Percentiles rank a stretch among this genome's conserved stretches.
Conservation (phyloP, 2,888 invertebrate genomes). For the Leptinotarsa tumamoca region DNA sequence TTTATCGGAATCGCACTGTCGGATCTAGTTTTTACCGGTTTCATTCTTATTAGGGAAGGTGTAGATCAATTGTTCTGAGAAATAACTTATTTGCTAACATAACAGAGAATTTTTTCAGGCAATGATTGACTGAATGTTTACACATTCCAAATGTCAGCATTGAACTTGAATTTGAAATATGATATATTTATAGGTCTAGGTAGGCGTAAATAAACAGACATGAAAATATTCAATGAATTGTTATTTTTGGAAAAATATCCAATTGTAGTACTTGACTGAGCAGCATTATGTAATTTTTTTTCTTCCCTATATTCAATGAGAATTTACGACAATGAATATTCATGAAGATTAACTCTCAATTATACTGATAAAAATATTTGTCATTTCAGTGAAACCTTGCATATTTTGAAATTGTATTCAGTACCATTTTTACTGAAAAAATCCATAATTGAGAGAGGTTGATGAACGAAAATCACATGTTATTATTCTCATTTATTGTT, state of each 20-base stretch:
- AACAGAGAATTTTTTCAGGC: slow-evolving; percentile 1
- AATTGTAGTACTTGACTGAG: not conserved
- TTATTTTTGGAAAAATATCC: not conserved
- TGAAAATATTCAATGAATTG: not conserved
- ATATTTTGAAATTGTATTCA: too few relatives aligned
- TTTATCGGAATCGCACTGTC: slow-evolving; percentile 1
- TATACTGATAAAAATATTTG: too few relatives aligned
- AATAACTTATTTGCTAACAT: slow-evolving; percentile 7
- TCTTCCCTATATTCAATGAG: too few relatives aligned
- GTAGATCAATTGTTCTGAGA: not conserved
- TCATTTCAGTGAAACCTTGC: too few relatives aligned
- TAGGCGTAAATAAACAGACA: not conserved
- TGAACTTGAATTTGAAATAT: slow-evolving; percentile 5
- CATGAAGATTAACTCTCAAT: too few relatives aligned
- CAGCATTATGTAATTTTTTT: not conserved
- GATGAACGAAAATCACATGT: too few relatives aligned
- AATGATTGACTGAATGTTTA: not conserved
- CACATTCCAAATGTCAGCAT: not conserved
- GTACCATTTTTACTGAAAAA: too few relatives aligned
- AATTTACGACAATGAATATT: too few relatives aligned
- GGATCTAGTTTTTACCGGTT: slow-evolving; percentile 8
- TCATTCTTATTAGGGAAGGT: not conserved
- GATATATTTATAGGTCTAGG: not conserved
- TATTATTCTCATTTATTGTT: too few relatives aligned
- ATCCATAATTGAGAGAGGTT: too few relatives aligned